phyloP scores from a whole-genome alignment of 2,113 vertebrate genomes.

The Jaculus jaculus region DNA sequence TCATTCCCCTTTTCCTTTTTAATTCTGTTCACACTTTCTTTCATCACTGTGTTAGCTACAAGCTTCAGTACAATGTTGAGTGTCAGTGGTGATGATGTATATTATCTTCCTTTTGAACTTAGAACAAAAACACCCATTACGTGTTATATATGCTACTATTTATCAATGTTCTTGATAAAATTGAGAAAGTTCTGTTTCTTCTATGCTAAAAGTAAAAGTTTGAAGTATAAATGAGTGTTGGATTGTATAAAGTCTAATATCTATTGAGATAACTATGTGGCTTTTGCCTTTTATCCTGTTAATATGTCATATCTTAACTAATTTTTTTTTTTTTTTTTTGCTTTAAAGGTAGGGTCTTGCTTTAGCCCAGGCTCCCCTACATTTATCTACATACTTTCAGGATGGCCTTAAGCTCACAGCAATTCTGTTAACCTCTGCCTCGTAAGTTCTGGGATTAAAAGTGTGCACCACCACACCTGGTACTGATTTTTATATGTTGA shows the following conservation, averaged over 20 bases:
- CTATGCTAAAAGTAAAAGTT: background rate
- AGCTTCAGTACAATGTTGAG: background rate
- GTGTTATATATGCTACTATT: background rate
- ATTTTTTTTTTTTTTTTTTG: background rate
- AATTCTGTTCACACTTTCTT: background rate
- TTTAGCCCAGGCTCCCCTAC: too few relatives aligned
- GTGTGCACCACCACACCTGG: too few relatives aligned
- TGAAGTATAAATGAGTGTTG: background rate
- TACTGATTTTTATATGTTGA: background rate
- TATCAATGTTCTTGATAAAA: background rate
- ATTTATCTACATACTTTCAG: too few relatives aligned
- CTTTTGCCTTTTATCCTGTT: background rate
- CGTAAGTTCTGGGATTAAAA: too few relatives aligned
- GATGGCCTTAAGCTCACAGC: too few relatives aligned
- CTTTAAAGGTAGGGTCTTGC: too few relatives aligned
- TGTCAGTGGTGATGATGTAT: background rate
- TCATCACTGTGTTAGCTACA: background rate
- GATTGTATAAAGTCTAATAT: background rate
- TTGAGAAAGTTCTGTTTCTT: background rate
- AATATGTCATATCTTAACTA: background rate
- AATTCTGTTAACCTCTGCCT: too few relatives aligned
- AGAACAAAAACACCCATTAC: background rate
- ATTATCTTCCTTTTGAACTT: background rate
- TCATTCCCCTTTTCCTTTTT: background rate
- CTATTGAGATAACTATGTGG: background rate